Base-by-base conservation (phyloP, 2,113 vertebrate genomes). In the Megaleporinus macrocephalus region DNA sequence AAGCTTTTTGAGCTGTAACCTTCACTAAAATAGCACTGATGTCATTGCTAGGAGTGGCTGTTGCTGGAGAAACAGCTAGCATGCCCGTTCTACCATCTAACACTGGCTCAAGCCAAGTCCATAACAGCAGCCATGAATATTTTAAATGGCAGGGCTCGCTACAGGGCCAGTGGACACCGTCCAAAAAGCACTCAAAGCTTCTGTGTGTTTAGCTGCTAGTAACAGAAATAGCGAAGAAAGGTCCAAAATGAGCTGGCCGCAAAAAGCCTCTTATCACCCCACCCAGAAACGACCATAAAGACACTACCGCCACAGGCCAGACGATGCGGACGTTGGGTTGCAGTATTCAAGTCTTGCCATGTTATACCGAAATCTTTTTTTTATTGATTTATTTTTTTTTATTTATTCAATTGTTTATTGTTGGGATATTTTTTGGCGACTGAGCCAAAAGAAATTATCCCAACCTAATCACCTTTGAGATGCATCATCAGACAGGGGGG, bases 91-190 rank as follows among this genome's bases (percentile, higher is more conserved):
- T 15, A 71, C 51, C 65, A 36, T 33, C 24, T 18, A 66, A 26
- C 18, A 22, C 49, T 22, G 57, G 33, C 66, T 7, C 26, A 79
- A 29, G 53, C 78, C 66, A 79, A 71, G 66, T 71, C 49, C 53
- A 24, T 71, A 79, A 79, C 66, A 61, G 66, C 51, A 30, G 78
- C 33, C 78, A 79, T 79, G 57, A 79, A 79, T 79, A 71, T 79
- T 79, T 79, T 29, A 79, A 70, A 79, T 71, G 78, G 53, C 53
- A 71, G 24, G 44, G n/a, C 53, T 79, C 33, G 53, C 77, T 79
- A 53, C 66, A 70, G 66, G 77, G 65, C 65, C 36, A 71, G 66
- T 79, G 78, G 78, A 79, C 16, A 55, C 14, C 53, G 1, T 79
- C 78, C 78, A 79, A 71, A 79, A 66, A 57, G 77, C 77, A 69